Percentiles rank a stretch among this genome's conserved stretches.
Conservation (phyloP, 2,113 vertebrate species). For the Alexandromys fortis region DNA sequence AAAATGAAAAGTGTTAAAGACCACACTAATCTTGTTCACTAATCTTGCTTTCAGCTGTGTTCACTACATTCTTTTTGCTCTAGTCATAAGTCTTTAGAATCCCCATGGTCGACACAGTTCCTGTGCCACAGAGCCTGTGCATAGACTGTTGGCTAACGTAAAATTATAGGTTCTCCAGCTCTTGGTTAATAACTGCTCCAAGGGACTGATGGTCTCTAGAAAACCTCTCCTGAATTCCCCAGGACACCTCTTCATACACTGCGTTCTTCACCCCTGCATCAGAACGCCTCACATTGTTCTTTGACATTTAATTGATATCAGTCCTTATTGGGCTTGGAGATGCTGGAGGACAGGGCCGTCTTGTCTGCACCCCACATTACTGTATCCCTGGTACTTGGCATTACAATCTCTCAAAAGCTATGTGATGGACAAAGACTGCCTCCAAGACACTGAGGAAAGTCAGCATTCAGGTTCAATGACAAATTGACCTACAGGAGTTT, state of each 20-base stretch:
- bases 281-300: neutral
- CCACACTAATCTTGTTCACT: neutral
- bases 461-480: neutral
- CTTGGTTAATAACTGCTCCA: neutral
- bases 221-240: neutral
- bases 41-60: neutral
- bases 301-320: neutral
- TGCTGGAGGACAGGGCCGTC: neutral
- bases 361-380: neutral
- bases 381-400: neutral
- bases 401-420: neutral
- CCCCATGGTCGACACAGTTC: neutral
- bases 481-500: neutral
- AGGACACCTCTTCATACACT: neutral
- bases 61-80: neutral
- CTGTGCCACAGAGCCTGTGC: neutral
- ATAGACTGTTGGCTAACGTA: neutral
- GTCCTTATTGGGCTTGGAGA: neutral
- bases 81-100: neutral
- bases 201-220: neutral
- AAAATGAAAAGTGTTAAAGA: neutral
- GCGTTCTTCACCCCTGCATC: neutral
- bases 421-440: neutral
- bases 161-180: neutral
- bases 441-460: neutral